phyloP scores from a whole-genome alignment of 2,113 vertebrate genomes.

The Hemibagrus wyckioides region DNA sequence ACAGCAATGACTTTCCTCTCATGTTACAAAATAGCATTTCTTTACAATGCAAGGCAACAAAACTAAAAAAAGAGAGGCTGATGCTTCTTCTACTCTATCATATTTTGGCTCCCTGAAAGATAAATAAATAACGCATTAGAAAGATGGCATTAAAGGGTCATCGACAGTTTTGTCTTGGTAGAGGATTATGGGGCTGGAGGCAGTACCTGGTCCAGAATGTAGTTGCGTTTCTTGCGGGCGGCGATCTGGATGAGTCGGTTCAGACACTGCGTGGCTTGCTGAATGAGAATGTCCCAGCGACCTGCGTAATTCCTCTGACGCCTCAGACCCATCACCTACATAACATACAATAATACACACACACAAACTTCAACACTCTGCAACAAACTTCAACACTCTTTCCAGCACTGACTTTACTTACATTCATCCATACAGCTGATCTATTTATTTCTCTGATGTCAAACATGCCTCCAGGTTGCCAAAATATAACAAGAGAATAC shows the following conservation, averaged over 20 bases:
- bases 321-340: slow-evolving; percentile 80
- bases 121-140: slow-evolving; percentile 77
- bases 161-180: slow-evolving; percentile 46
- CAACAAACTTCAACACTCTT: neutral
- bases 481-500: no score
- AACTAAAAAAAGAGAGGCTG: slow-evolving; percentile 69
- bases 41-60: slow-evolving; percentile 71
- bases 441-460: no score
- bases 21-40: slow-evolving; percentile 28
- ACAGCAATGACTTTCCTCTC: slow-evolving; percentile 36
- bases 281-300: slow-evolving; percentile 83
- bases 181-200: slow-evolving; percentile 40
- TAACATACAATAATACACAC: neutral
- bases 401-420: no score
- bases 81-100: slow-evolving; percentile 72
- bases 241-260: slow-evolving; percentile 85
- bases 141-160: slow-evolving; percentile 58
- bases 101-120: slow-evolving; percentile 75
- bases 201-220: slow-evolving; percentile 84
- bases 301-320: slow-evolving; percentile 82
- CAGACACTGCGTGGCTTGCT: slow-evolving; percentile 83
- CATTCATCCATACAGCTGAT: no score
- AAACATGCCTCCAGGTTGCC: no score
- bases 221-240: slow-evolving; percentile 84
- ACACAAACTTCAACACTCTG: neutral